phyloP scores from a whole-genome alignment of 53 echinoderm and acorn worm genomes.

The Stichopus horrens region DNA sequence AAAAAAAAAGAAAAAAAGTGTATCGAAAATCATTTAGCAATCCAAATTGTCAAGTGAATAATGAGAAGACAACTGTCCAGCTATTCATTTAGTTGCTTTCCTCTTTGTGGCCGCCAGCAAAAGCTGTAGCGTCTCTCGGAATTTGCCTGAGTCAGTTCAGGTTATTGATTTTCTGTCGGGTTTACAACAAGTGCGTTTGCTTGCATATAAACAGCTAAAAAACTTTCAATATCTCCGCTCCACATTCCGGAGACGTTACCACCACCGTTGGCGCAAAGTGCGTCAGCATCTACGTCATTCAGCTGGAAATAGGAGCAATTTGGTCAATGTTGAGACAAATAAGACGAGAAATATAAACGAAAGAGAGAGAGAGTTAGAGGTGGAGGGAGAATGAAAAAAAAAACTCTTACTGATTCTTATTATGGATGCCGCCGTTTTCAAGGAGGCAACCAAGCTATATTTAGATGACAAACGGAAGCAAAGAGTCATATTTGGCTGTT shows the following conservation, averaged over 20 bases:
- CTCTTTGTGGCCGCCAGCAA: conserved; percentile 3
- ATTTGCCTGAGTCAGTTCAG: conserved; percentile 17
- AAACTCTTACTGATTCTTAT: background rate
- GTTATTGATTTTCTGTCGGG: conserved; percentile 32
- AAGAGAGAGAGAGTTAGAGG: background rate
- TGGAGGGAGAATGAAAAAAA: too few species aligned
- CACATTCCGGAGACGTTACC: conserved; percentile 1
- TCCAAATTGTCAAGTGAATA: conserved; percentile 29
- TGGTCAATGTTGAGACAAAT: conserved; percentile 43
- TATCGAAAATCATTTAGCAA: conserved; percentile 41
- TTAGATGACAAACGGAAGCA: conserved; percentile 35
- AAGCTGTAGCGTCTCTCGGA: background rate
- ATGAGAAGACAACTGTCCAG: background rate
- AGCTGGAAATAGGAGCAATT: conserved; percentile 47
- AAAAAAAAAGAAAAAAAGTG: background rate
- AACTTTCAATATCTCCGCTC: background rate
- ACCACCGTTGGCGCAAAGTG: background rate
- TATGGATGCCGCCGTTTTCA: background rate
- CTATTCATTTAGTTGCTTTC: background rate
- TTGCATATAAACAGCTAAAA: conserved; percentile 21
- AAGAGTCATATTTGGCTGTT: conserved; percentile 45
- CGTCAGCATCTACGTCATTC: conserved; percentile 40
- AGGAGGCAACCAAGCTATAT: conserved; percentile 23
- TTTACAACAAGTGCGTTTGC: conserved; percentile 43
- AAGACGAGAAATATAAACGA: conserved; percentile 34